Conservation (phyloP, 64 coral and sea anemone genomes). For the Exaiptasia diaphana region DNA sequence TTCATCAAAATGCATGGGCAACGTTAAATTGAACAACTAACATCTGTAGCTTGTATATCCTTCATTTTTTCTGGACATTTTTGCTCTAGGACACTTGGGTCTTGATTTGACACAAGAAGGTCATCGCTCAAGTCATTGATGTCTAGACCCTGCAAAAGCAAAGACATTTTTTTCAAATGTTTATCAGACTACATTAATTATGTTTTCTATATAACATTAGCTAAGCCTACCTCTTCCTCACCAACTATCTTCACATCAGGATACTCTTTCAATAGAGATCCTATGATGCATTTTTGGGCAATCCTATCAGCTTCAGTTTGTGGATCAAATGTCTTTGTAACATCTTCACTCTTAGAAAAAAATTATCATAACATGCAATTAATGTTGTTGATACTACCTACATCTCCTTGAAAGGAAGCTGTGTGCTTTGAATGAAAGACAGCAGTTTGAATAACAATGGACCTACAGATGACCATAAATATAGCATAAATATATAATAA, state of each 20-base stretch:
- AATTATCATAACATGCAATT: too few species aligned
- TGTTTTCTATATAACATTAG: too few species aligned
- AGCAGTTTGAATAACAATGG: too few species aligned
- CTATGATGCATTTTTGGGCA: conserved; percentile 93
- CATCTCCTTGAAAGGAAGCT: too few species aligned
- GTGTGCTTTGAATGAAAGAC: too few species aligned
- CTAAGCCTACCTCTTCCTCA: conserved; percentile 63
- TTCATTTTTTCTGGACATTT: conserved; percentile 63
- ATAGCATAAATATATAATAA: too few species aligned
- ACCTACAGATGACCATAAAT: too few species aligned
- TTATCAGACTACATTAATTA: too few species aligned
- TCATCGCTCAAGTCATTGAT: conserved; percentile 53
- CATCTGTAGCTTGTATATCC: conserved; percentile 71
- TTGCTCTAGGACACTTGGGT: conserved; percentile 47
- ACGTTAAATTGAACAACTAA: too few species aligned
- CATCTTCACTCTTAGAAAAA: background rate
- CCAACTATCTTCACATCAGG: conserved; percentile 79
- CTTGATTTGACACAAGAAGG: conserved; percentile 34
- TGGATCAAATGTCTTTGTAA: conserved; percentile 65
- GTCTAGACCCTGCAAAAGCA: conserved; percentile 43
- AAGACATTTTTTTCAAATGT: background rate
- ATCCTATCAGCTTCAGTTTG: conserved; percentile 93
- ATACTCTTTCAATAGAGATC: conserved; percentile 70
- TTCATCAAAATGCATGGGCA: too few species aligned
- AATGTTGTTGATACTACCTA: too few species aligned